Evolutionary conservation across 2,113 vertebrate genomes (phyloP), one percentile per base, ranked within the genome.

Genomic region (Geococcyx californianus): DNA sequence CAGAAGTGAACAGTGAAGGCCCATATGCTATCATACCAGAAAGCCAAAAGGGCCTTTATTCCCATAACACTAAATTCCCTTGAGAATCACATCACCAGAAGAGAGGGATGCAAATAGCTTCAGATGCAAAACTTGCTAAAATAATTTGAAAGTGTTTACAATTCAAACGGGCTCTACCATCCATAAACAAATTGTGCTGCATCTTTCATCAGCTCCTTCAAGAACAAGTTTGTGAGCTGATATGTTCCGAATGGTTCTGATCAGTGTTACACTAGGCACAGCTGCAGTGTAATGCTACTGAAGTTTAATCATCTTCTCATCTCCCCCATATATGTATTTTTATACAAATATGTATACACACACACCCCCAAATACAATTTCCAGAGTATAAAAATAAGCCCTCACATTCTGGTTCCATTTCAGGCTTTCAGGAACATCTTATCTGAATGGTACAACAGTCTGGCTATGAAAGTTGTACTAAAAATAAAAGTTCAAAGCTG

Each of bases 401-500:
- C 40, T 58, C 31, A 14, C 38, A 54, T 56, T 80, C 60, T 68
- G n/a, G 19, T 90, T 92, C 83, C 60, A 58, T 60, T 68, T 87
- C 16, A 77, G 75, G 63, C 75, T 77, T 94, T 63, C 49, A 94
- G 66, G 73, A 93, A 92, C 19, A 68, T 36, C 60, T 74, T 79
- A 76, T 68, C 52, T 75, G 34, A 91, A 90, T 58, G 42, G 38
- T 84, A 91, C 83, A 92, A 75, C 44, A 90, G 40, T 11, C 36
- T 74, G 52, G 58, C 83, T 90, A 40, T 75, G 54, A 58, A 92
- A 89, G 36, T 86, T 95, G 44, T 68, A 84, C 73, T 87, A 79
- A 96, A 92, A 97, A 93, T 86, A 78, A 26, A 92, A 89, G 72
- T 89, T 79, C 17, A 45, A 69, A 84, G 83, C 49, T 72, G 26